These are phyloP conservation scores for Lacerta viridis DNA, from an alignment of 2,797 vertebrate species.

Conservation along the genomic window DNA sequence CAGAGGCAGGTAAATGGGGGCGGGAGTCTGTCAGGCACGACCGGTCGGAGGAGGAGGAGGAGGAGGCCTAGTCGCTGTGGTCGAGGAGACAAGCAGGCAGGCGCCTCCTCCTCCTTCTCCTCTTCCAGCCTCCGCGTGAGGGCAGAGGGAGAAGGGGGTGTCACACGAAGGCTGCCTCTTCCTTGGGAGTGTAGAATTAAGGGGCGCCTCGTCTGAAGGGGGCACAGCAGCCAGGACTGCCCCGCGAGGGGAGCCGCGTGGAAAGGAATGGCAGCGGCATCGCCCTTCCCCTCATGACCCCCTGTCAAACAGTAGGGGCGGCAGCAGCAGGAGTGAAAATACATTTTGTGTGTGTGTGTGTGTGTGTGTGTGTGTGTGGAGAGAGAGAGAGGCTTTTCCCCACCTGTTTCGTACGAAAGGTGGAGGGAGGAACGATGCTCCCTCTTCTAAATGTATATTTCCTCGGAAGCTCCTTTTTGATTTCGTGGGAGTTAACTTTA, in stretches of 20 bases:
- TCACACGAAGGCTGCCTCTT: neutral
- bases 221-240: no score
- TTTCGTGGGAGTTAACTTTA: neutral
- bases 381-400: neutral
- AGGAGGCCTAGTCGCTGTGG: conserved; percentile 1
- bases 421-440: neutral
- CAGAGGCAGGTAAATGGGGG: neutral
- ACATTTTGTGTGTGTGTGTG: no score
- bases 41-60: conserved; percentile 19
- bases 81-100: neutral
- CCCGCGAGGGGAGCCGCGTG: neutral
- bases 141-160: neutral
- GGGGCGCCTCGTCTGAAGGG: neutral
- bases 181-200: no score
- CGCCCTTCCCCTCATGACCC: no score
- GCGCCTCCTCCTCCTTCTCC: no score
- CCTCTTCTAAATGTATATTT: neutral
- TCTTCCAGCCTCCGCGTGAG: neutral
- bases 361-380: no score
- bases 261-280: neutral
- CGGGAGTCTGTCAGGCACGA: neutral
- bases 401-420: neutral
- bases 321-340: no score
- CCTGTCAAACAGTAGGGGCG: no score
- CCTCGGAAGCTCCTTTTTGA: neutral